These are phyloP conservation scores for Leptinotarsa undecemlineata DNA, from an alignment of 1,140 invertebrate genomes.

Conservation along the genomic window DNA sequence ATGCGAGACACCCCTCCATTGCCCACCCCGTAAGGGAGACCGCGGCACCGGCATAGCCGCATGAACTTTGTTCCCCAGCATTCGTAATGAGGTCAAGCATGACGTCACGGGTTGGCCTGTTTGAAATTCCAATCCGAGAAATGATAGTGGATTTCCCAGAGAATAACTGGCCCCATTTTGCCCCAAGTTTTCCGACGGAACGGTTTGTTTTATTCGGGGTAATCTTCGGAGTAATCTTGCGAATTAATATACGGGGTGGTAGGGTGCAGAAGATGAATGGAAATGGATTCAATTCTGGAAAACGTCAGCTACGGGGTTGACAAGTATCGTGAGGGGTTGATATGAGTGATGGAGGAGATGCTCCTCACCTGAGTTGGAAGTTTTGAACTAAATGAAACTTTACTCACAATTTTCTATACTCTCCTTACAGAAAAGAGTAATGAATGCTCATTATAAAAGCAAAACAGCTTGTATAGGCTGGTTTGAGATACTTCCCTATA, in stretches of 20 bases:
- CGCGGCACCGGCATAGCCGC: background rate
- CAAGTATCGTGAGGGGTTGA: too few species aligned
- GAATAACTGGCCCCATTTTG: conserved; percentile 12
- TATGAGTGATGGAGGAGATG: too few species aligned
- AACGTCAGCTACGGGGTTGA: too few species aligned
- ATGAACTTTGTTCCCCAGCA: conserved; percentile 19
- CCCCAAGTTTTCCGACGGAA: background rate
- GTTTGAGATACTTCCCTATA: too few species aligned
- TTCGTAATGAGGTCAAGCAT: conserved; percentile 20
- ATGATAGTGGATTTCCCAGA: conserved; percentile 21
- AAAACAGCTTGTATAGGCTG: too few species aligned
- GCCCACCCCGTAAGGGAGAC: background rate
- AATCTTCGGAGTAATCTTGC: background rate
- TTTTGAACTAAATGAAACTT: too few species aligned
- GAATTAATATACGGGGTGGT: conserved; percentile 2
- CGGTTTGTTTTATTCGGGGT: conserved; percentile 2
- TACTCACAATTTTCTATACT: too few species aligned
- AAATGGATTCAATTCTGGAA: background rate
- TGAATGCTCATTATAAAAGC: too few species aligned
- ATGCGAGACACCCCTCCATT: background rate
- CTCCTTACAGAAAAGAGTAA: too few species aligned
- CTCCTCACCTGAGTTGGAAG: too few species aligned
- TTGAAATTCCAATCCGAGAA: conserved; percentile 21
- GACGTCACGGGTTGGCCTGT: conserved; percentile 22
- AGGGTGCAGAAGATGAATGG: background rate